These are phyloP conservation scores for Colius striatus DNA, from an alignment of 2,113 vertebrate genomes.

Conservation along the genomic window DNA sequence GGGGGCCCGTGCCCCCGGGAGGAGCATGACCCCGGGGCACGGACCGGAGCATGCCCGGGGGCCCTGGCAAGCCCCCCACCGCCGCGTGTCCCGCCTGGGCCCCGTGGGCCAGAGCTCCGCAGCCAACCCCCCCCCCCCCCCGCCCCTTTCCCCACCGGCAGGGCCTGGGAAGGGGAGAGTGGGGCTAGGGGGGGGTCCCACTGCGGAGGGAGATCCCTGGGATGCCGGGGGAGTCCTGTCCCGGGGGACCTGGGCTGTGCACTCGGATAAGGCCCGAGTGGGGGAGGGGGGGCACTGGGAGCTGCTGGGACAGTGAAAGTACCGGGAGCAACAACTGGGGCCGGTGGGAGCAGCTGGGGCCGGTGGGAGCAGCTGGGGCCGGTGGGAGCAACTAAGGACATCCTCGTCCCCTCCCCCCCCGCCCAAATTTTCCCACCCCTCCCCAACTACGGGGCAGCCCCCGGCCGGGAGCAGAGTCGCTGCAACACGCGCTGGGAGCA, in stretches of 20 bases:
- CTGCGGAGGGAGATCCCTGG: too few species aligned
- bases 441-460: neutral
- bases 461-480: neutral
- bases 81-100: neutral
- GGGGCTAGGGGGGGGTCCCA: fast-evolving
- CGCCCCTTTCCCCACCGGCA: too few species aligned
- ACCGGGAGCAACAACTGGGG: neutral
- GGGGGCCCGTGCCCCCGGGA: neutral
- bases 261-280: too few species aligned
- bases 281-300: too few species aligned
- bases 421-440: too few species aligned
- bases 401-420: too few species aligned
- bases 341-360: neutral
- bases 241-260: too few species aligned
- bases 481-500: neutral
- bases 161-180: neutral
- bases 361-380: too few species aligned
- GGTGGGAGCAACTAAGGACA: too few species aligned
- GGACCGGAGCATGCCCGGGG: neutral
- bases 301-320: neutral
- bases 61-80: neutral
- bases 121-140: too few species aligned
- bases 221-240: too few species aligned
- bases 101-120: too few species aligned
- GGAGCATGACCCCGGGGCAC: neutral